Base-by-base conservation (phyloP, 1,140 invertebrate genomes). In the Eumeta japonica region DNA sequence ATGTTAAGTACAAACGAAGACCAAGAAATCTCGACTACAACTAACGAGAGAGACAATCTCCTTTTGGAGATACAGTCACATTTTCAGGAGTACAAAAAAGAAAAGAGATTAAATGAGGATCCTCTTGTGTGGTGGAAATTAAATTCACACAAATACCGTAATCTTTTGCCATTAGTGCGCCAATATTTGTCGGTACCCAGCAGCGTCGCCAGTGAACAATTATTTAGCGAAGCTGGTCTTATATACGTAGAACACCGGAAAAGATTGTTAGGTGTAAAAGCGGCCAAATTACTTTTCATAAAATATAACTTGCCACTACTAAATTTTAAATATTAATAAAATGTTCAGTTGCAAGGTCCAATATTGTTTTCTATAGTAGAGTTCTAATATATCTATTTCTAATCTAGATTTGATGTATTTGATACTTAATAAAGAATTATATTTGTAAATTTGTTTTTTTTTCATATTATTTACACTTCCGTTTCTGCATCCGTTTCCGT, bases 221-320 rank as follows among this genome's bases (percentile, higher is more conserved):
- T 32, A 14, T 32, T 32, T 15, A 32, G 31, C 14, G 31, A 16
- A 32, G 31, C 31, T 32, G 31, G 31, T 32, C 31, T 32, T 15
- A 32, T 32, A 14, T 32, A 32, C 31, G n/a, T 3, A 13, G 9
- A 13, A 32, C 31, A 32, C 9, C 31, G 12, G 9, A 32, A 4
- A 13, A 32, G 31, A 32, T 32, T 32, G 31, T 13, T 14, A 15
- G 31, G 31, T 14, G 31, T 4, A 15, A 32, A 32, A 15, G 31
- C 31, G 14, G 9, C 31, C 9, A 32, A 32, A 32, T 32, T 32
- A 32, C 31, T 32, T 32, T 32, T 32, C 14, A 13, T 32, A 32
- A 32, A 32, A 32, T 32, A 14, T 32, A 32, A 32, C 14, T 14
- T 32, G 5, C 31, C 31, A 15, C 14, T 32, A 15, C 31, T 32